Evolutionary conservation across 1,140 invertebrate genomes (phyloP).

Genomic region (Polypedilum vanderplanki): DNA sequence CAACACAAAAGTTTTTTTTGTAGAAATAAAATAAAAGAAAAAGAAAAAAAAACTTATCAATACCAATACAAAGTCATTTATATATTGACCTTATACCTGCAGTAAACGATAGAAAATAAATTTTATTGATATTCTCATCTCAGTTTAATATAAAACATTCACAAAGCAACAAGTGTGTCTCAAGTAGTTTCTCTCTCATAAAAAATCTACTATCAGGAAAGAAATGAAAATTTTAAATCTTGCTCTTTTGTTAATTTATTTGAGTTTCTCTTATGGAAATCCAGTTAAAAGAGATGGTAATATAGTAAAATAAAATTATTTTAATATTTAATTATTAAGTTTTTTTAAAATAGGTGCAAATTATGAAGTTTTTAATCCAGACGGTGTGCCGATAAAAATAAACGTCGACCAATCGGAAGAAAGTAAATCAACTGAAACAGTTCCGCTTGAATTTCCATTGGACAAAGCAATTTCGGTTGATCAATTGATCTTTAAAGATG

Average conservation of each 20-base stretch:
- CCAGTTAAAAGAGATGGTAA: constrained; percentile 11
- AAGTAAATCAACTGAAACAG: no score
- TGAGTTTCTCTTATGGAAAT: neutral
- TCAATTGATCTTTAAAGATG: no score
- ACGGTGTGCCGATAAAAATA: no score
- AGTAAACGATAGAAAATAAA: neutral
- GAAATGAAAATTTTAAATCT: neutral
- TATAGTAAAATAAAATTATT: no score
- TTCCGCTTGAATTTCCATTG: no score
- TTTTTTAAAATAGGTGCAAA: no score
- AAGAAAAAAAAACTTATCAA: neutral
- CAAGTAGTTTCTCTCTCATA: neutral
- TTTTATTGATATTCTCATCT: neutral
- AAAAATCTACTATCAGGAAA: neutral
- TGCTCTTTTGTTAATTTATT: neutral
- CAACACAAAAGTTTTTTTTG: neutral
- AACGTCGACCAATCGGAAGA: no score
- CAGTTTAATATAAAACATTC: constrained; percentile 11
- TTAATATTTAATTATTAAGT: no score
- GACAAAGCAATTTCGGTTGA: no score
- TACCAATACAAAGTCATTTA: constrained; percentile 4
- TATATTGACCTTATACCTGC: constrained; percentile 4
- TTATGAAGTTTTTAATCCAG: no score
- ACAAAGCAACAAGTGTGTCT: neutral
- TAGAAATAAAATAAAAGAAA: neutral